Percentiles rank a stretch among this genome's conserved stretches.
Conservation (phyloP, 2,797 vertebrate genomes). For the Sebastes steindachneri region DNA sequence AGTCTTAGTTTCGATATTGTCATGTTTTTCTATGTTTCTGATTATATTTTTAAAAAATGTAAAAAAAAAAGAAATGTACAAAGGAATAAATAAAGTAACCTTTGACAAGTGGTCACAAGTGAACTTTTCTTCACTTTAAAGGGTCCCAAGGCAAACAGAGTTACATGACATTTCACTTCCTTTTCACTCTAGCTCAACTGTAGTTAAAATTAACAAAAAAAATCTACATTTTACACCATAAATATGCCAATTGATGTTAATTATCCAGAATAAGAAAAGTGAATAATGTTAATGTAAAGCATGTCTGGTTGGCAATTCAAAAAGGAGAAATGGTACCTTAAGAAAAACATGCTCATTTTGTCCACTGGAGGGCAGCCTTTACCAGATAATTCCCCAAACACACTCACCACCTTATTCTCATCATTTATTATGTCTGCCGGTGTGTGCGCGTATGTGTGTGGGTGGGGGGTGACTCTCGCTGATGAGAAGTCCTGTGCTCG, state of each 20-base stretch:
- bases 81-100: background rate
- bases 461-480: background rate
- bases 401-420: background rate
- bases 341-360: background rate
- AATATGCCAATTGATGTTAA: background rate
- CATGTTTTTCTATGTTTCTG: background rate
- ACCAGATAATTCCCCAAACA: background rate
- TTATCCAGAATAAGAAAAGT: background rate
- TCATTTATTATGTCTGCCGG: background rate
- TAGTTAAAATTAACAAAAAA: background rate
- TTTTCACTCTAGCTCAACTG: background rate
- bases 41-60: background rate
- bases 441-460: conserved; percentile 10
- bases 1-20: background rate
- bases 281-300: background rate
- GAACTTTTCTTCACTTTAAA: background rate
- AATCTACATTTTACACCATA: background rate
- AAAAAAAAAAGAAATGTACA: background rate
- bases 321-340: background rate
- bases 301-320: background rate
- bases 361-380: conserved; percentile 67
- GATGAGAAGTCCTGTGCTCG: conserved; percentile 37
- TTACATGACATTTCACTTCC: background rate
- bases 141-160: background rate
- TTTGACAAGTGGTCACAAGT: background rate